Conservation (phyloP, 2,888 invertebrate genomes). For the Hyposoter didymator region DNA sequence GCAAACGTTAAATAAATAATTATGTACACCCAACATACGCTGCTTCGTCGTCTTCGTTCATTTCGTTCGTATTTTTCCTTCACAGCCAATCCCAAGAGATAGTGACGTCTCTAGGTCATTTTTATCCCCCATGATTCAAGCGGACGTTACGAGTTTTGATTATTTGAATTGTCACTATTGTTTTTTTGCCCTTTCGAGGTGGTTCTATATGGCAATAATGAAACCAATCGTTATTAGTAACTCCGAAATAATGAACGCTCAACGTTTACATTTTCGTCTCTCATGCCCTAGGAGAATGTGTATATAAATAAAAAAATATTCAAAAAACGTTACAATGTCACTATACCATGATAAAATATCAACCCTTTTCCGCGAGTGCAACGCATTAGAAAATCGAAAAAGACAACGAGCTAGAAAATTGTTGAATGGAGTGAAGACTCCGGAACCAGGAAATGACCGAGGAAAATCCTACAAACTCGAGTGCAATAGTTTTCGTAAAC, state of each 20-base stretch:
- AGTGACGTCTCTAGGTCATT: neutral
- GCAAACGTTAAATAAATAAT: neutral
- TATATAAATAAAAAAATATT: neutral
- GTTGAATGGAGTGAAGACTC: neutral
- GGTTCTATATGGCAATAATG: neutral
- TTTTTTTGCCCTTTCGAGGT: neutral
- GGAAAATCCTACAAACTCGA: conserved; percentile 6
- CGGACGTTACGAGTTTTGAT: conserved; percentile 53
- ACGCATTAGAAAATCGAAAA: neutral
- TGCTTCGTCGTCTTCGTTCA: no score
- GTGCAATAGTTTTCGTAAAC: conserved; percentile 1
- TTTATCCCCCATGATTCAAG: conserved; percentile 5
- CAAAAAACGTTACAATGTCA: conserved; percentile 29
- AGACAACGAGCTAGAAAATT: conserved; percentile 23
- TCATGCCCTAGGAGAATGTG: neutral
- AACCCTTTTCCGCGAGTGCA: conserved; percentile 49
- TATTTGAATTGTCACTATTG: conserved; percentile 45
- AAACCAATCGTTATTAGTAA: neutral
- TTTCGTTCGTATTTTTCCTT: neutral
- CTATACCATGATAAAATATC: conserved; percentile 27
- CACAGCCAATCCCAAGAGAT: neutral
- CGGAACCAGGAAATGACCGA: neutral
- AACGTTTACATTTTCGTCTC: neutral
- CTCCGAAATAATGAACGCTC: neutral
- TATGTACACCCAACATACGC: neutral